phyloP scores from a whole-genome alignment of 2,888 invertebrate genomes.

The Ecliptopera silaceata region DNA sequence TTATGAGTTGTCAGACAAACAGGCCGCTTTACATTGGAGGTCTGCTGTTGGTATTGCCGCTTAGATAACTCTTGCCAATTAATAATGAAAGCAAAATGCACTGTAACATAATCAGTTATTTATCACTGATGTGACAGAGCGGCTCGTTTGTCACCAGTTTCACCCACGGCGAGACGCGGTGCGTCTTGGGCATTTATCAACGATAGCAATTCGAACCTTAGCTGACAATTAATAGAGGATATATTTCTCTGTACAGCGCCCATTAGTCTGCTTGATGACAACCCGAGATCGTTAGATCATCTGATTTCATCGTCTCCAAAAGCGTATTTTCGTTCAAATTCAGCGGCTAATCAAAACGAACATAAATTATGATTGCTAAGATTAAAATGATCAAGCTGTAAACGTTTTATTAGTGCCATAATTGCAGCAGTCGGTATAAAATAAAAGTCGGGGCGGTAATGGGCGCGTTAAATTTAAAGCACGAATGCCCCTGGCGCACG shows the following conservation, averaged over 20 bases:
- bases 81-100: slow-evolving; percentile 78
- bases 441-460: slow-evolving; percentile 51
- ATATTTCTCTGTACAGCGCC: slow-evolving; percentile 49
- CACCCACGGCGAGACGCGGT: slow-evolving; percentile 70
- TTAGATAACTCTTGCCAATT: slow-evolving; percentile 74
- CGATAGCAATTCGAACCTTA: slow-evolving; percentile 58
- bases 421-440: slow-evolving; percentile 40
- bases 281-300: slow-evolving; percentile 70
- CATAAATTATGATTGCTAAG: slow-evolving; percentile 32
- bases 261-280: slow-evolving; percentile 73
- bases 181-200: slow-evolving; percentile 71
- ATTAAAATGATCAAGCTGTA: slow-evolving; percentile 40
- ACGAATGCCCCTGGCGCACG: slow-evolving; percentile 46
- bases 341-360: slow-evolving; percentile 41
- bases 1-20: slow-evolving; percentile 56
- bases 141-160: slow-evolving; percentile 78
- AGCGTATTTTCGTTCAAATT: slow-evolving; percentile 66
- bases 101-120: slow-evolving; percentile 82
- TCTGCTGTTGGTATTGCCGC: slow-evolving; percentile 52
- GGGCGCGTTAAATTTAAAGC: slow-evolving; percentile 55
- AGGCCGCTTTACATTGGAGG: slow-evolving; percentile 53
- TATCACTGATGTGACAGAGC: slow-evolving; percentile 77
- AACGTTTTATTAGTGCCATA: slow-evolving; percentile 40
- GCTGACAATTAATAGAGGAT: slow-evolving; percentile 47
- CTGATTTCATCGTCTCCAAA: slow-evolving; percentile 71